Evolutionary conservation across 2,797 vertebrate genomes (phyloP).

Genomic region (Sparus aurata): DNA sequence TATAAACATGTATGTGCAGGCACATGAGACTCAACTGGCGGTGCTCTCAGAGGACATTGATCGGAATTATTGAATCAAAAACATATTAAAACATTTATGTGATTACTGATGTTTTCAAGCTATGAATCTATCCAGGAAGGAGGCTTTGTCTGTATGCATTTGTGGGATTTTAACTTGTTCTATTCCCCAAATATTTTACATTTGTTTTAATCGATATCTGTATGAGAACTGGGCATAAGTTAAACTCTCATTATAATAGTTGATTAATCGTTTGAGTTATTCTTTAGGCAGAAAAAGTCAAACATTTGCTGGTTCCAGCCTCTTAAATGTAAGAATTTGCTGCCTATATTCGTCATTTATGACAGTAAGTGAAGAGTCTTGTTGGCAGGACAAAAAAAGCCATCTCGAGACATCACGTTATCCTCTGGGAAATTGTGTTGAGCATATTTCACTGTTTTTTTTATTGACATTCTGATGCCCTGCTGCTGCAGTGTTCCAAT

Average conservation of each 20-base stretch:
- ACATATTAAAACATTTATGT: background rate
- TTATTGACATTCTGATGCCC: background rate
- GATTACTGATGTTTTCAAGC: background rate
- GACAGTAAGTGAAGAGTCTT: no score
- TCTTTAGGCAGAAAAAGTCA: no score
- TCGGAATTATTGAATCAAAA: background rate
- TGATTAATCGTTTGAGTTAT: no score
- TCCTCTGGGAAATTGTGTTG: no score
- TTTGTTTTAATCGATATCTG: background rate
- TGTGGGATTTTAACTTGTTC: background rate
- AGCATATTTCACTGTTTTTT: no score
- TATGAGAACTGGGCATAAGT: background rate
- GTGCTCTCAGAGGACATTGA: background rate
- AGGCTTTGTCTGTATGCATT: background rate
- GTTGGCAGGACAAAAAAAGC: no score
- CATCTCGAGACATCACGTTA: no score
- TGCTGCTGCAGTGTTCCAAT: background rate
- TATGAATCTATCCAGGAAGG: background rate
- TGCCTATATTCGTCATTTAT: no score
- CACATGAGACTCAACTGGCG: background rate
- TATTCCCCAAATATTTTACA: background rate
- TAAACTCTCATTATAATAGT: background rate
- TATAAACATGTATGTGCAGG: slow-evolving; percentile 26
- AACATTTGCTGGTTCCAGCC: no score
- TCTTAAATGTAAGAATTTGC: no score